These are phyloP conservation scores for Epirrhoe tristata DNA, from an alignment of 2,888 invertebrate species.

Conservation along the genomic window DNA sequence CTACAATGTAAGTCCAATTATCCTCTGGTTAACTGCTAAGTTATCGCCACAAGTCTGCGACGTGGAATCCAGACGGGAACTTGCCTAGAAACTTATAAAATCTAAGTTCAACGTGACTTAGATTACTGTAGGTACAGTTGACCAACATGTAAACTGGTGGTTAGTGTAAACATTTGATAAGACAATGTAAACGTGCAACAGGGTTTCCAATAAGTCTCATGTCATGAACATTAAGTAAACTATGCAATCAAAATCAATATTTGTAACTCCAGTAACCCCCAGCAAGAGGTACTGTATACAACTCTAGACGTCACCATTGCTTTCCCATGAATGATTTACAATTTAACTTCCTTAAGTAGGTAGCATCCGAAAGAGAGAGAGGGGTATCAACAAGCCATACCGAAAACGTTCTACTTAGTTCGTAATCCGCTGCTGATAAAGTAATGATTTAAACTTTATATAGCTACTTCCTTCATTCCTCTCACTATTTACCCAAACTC, in stretches of 20 bases:
- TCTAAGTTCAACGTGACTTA: conserved; percentile 1
- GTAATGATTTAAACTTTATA: not conserved
- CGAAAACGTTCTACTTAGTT: too few relatives aligned
- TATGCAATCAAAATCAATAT: too few relatives aligned
- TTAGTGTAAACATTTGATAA: not conserved
- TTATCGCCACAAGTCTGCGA: conserved; percentile 17
- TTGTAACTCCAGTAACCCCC: too few relatives aligned
- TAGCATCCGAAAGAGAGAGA: too few relatives aligned
- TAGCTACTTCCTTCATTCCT: not conserved
- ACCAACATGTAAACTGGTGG: not conserved
- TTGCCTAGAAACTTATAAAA: conserved; percentile 1
- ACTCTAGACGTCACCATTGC: too few relatives aligned
- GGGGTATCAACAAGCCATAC: too few relatives aligned
- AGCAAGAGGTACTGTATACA: too few relatives aligned
- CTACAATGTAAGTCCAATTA: conserved; percentile 32
- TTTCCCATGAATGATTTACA: too few relatives aligned
- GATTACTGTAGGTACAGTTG: not conserved
- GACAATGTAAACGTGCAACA: not conserved
- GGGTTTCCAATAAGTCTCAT: too few relatives aligned
- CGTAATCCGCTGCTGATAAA: too few relatives aligned
- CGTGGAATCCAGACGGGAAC: conserved; percentile 9
- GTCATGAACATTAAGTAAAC: too few relatives aligned
- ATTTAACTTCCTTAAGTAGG: too few relatives aligned
- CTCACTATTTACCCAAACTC: not conserved
- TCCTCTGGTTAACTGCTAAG: conserved; percentile 19